phyloP scores from a whole-genome alignment of 1,140 invertebrate species.

The Anoplolepis gracilipes region DNA sequence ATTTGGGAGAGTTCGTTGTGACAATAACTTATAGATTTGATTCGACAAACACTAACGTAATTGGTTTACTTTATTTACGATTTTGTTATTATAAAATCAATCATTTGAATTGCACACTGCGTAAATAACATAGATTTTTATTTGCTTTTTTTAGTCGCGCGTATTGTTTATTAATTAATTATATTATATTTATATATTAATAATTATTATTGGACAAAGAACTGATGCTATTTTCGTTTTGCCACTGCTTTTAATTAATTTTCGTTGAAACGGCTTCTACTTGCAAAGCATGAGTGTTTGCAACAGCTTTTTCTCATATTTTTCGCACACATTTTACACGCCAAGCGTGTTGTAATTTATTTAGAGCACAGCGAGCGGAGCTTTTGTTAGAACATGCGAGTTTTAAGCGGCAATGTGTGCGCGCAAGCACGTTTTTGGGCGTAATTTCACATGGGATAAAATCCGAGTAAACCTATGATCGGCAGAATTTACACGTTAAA shows the following conservation, averaged over 20 bases:
- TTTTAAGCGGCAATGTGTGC: conserved; percentile 31
- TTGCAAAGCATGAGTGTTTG: not conserved
- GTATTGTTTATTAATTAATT: not conserved
- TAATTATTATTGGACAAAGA: conserved; percentile 9
- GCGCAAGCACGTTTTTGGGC: conserved; percentile 16
- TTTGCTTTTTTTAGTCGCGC: not conserved
- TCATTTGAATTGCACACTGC: not conserved
- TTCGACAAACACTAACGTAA: not conserved
- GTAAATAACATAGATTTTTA: not conserved
- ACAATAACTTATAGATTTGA: not conserved
- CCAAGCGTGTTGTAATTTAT: conserved; percentile 47
- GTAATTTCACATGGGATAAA: conserved; percentile 29
- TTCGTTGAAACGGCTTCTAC: not conserved
- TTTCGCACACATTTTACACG: conserved; percentile 37
- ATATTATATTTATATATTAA: no score
- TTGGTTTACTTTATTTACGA: conserved; percentile 12
- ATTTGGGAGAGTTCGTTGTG: not conserved
- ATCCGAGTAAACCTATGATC: conserved; percentile 29
- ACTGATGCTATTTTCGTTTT: not conserved
- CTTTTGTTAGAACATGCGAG: conserved; percentile 17
- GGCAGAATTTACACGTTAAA: conserved; percentile 39
- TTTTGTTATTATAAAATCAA: not conserved
- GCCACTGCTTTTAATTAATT: conserved; percentile 35
- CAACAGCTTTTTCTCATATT: conserved; percentile 11
- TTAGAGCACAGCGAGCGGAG: conserved; percentile 8